Evolutionary conservation across 2,113 vertebrate species (phyloP).

Genomic region (Tachysurus vachellii): DNA sequence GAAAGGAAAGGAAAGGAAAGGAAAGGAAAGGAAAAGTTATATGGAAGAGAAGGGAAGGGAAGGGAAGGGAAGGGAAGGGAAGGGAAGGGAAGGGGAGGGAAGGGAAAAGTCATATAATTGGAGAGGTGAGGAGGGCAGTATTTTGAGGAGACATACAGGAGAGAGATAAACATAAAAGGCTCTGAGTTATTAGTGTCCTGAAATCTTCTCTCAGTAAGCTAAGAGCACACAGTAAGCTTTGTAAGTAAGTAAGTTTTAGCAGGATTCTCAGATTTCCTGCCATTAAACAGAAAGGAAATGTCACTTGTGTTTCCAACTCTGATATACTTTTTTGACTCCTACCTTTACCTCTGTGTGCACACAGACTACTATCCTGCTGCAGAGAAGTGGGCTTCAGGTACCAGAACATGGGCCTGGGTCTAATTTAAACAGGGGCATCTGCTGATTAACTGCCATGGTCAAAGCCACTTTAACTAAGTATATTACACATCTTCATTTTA

Average conservation of each 20-base stretch:
- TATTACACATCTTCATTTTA: slow-evolving; percentile 64
- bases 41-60: not conserved
- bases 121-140: not conserved
- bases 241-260: slow-evolving; percentile 14
- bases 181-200: slow-evolving; percentile 18
- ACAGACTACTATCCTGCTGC: not conserved
- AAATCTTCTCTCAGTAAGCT: slow-evolving; percentile 24
- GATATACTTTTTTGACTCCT: slow-evolving; percentile 34
- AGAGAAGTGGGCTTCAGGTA: slow-evolving; percentile 20
- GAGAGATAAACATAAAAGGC: not conserved
- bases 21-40: not conserved
- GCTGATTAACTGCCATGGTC: slow-evolving; percentile 58
- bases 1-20: not conserved
- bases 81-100: not conserved
- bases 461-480: slow-evolving; percentile 59
- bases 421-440: slow-evolving; percentile 52
- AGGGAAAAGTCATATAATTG: not conserved
- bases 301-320: slow-evolving; percentile 30
- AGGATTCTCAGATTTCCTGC: slow-evolving; percentile 31
- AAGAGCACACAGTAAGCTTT: slow-evolving; percentile 26
- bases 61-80: not conserved
- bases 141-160: not conserved
- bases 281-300: slow-evolving; percentile 14
- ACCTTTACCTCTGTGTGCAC: not conserved
- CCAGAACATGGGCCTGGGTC: slow-evolving; percentile 45